Evolutionary conservation across 2,797 vertebrate species (phyloP).

Genomic region (Psittacula echo): DNA sequence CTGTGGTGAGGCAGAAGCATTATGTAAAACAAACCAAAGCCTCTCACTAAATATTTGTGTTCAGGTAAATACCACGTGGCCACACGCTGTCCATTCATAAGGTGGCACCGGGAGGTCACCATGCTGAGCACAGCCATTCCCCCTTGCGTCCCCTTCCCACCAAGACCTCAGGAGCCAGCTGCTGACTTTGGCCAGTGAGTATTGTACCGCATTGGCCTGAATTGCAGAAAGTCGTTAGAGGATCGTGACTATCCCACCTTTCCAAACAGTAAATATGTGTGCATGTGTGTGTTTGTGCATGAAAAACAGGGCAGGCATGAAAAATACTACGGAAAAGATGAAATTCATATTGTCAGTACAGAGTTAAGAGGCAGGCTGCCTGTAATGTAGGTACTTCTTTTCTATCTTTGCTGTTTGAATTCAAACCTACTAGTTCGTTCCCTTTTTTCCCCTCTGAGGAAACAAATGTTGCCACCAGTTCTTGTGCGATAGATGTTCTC

Average conservation of each 20-base stretch:
- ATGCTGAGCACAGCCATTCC: accelerated
- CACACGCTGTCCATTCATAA: background rate
- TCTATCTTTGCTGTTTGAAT: background rate
- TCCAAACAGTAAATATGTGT: background rate
- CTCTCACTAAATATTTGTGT: background rate
- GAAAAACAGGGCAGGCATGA: background rate
- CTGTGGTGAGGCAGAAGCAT: background rate
- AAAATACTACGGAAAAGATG: background rate
- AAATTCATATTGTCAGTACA: background rate
- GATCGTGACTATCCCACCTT: background rate
- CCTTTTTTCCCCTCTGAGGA: background rate
- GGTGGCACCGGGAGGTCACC: background rate
- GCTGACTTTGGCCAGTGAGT: background rate
- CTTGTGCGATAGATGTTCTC: background rate
- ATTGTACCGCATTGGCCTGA: background rate
- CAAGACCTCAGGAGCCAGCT: background rate
- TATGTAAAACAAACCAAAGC: background rate
- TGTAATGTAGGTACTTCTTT: background rate
- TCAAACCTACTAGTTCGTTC: background rate
- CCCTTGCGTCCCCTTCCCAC: background rate
- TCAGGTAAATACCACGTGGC: background rate
- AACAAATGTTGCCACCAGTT: background rate
- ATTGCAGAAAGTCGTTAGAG: background rate
- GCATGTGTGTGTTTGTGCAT: background rate
- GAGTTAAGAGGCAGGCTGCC: background rate